These are phyloP conservation scores for Coranthus polyacanthus DNA, from an alignment of 2,797 vertebrate genomes.

Conservation along the genomic window DNA sequence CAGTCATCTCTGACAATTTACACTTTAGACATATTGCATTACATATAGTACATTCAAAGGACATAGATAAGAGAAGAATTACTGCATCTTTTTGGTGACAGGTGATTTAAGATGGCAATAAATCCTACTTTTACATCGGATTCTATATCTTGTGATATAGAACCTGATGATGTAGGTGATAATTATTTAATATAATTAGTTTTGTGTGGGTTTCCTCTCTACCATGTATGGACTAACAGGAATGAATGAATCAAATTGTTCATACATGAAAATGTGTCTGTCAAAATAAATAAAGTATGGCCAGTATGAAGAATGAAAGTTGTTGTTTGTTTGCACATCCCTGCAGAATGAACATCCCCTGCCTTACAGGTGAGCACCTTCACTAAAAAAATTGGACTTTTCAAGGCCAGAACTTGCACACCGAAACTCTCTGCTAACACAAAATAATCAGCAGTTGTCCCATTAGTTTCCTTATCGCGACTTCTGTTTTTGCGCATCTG, in stretches of 20 bases:
- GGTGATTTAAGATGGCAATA: neutral
- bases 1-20: neutral
- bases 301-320: too few relatives aligned
- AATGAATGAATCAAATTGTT: constrained; percentile 19
- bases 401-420: constrained; percentile 37
- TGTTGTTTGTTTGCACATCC: constrained; percentile 11
- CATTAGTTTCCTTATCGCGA: constrained; percentile 24
- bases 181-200: constrained; percentile 51
- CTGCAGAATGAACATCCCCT: constrained; percentile 19
- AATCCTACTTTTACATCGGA: constrained; percentile 17
- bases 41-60: neutral
- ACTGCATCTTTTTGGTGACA: neutral
- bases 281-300: too few relatives aligned
- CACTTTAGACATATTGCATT: neutral
- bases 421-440: constrained; percentile 5
- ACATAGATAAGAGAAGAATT: neutral
- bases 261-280: constrained; percentile 21
- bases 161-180: constrained; percentile 51
- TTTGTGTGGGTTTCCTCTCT: constrained; percentile 23
- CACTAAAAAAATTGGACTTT: neutral
- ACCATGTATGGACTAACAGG: constrained; percentile 23
- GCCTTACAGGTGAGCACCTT: constrained; percentile 13
- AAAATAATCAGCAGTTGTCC: constrained; percentile 42
- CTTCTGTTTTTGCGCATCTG: constrained; percentile 59
- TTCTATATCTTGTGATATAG: constrained; percentile 26